These are phyloP conservation scores for Drosophila busckii DNA, from an alignment of 1,140 invertebrate species.

Conservation along the genomic window DNA sequence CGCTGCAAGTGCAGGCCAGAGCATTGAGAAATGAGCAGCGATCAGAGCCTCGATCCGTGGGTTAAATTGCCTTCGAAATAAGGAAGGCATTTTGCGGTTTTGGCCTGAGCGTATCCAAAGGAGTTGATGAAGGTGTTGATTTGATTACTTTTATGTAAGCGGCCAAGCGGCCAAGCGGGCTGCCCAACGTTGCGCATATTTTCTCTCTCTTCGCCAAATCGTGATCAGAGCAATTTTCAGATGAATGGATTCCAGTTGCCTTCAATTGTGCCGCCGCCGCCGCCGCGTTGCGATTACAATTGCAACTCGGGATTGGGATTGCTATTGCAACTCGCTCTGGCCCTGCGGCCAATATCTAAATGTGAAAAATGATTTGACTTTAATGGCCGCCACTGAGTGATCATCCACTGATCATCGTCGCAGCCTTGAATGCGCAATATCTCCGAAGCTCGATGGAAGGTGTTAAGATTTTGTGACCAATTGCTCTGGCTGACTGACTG, in stretches of 20 bases:
- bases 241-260: conserved; percentile 37
- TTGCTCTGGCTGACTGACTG: conserved; percentile 32
- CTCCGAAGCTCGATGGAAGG: conserved; percentile 38
- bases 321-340: conserved; percentile 13
- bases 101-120: conserved; percentile 47
- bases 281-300: conserved; percentile 7
- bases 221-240: conserved; percentile 67
- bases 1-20: no score
- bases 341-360: conserved; percentile 57
- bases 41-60: conserved; percentile 21
- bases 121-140: conserved; percentile 78
- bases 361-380: conserved; percentile 79
- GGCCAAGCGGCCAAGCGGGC: conserved; percentile 14
- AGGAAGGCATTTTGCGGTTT: conserved; percentile 70
- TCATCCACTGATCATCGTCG: conserved; percentile 31
- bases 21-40: conserved; percentile 14
- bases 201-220: conserved; percentile 39
- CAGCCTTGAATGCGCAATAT: conserved; percentile 29
- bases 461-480: conserved; percentile 76
- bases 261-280: conserved; percentile 63
- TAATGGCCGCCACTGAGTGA: conserved; percentile 77
- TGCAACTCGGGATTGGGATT: no score
- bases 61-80: conserved; percentile 62
- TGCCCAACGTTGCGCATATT: conserved; percentile 48
- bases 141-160: conserved; percentile 78